Percentiles rank a stretch among this genome's conserved stretches.
Conservation (phyloP, 2,888 invertebrate species). For the Molorchus minor region DNA sequence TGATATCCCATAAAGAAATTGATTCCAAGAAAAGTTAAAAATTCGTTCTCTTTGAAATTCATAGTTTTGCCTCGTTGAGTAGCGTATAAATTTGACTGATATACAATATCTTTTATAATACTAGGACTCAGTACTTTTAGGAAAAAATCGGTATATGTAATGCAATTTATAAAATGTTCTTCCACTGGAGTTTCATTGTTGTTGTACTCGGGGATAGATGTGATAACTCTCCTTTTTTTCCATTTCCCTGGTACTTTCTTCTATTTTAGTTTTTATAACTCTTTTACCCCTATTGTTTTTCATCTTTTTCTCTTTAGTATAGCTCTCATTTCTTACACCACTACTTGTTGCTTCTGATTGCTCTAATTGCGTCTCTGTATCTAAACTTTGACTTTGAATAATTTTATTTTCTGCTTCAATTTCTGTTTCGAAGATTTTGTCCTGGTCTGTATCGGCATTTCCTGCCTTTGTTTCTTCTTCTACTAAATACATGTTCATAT, state of each 20-base stretch:
- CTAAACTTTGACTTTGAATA: not conserved
- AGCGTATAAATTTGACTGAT: conserved; percentile 39
- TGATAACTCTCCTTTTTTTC: not conserved
- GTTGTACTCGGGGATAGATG: not conserved
- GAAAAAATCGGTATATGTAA: conserved; percentile 14
- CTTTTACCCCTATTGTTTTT: not conserved
- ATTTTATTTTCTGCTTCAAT: not conserved
- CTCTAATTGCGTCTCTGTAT: not conserved
- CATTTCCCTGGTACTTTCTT: not conserved
- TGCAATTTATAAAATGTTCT: conserved; percentile 14
- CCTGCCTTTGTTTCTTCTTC: not conserved
- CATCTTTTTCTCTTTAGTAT: not conserved
- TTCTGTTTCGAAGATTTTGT: not conserved
- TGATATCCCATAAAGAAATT: conserved; percentile 34
- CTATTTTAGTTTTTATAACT: not conserved
- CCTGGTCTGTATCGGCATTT: not conserved
- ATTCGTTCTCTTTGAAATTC: conserved; percentile 28
- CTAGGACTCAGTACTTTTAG: conserved; percentile 21
- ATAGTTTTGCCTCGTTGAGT: conserved; percentile 32
- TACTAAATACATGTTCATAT: too few relatives aligned
- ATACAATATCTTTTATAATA: conserved; percentile 30
- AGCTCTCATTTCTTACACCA: not conserved
- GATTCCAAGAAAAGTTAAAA: conserved; percentile 31
- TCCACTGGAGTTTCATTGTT: not conserved
- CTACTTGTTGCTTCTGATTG: not conserved